Conservation (phyloP, 1,140 invertebrate species). For the Drosophila pectinifera region DNA sequence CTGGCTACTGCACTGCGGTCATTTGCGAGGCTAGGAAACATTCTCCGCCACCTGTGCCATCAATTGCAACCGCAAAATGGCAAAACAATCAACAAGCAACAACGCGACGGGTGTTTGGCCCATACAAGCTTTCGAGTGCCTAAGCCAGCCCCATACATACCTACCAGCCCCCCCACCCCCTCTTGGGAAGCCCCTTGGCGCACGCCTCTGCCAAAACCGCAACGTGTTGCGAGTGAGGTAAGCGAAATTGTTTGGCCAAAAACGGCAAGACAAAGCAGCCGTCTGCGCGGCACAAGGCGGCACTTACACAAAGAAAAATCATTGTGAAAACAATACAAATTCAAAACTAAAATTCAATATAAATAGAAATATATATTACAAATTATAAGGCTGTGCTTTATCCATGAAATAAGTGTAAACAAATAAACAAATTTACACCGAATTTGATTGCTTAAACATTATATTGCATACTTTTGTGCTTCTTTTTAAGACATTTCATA, state of each 20-base stretch:
- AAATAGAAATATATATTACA: no score
- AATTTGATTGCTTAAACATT: no score
- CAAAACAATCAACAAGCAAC: slow-evolving; percentile 79
- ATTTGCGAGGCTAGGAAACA: slow-evolving; percentile 27
- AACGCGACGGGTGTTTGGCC: slow-evolving; percentile 57
- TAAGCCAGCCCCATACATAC: not conserved
- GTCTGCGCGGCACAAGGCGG: slow-evolving; percentile 7
- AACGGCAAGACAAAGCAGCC: slow-evolving; percentile 39
- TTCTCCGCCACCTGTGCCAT: slow-evolving; percentile 45
- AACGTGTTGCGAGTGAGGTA: slow-evolving; percentile 43
- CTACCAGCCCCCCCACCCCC: not conserved
- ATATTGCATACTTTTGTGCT: no score
- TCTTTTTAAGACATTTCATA: no score
- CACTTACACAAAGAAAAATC: not conserved
- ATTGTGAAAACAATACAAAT: no score
- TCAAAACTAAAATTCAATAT: no score
- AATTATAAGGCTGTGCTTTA: no score
- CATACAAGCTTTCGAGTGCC: slow-evolving; percentile 34
- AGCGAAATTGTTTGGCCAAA: slow-evolving; percentile 47
- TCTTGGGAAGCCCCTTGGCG: not conserved
- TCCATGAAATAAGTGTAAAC: no score
- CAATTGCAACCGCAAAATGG: slow-evolving; percentile 74
- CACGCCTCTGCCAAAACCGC: slow-evolving; percentile 34
- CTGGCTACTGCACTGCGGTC: slow-evolving; percentile 22
- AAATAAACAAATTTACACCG: no score